Base-by-base conservation (phyloP, 2,797 vertebrate genomes). In the Centropyge bicolor region DNA sequence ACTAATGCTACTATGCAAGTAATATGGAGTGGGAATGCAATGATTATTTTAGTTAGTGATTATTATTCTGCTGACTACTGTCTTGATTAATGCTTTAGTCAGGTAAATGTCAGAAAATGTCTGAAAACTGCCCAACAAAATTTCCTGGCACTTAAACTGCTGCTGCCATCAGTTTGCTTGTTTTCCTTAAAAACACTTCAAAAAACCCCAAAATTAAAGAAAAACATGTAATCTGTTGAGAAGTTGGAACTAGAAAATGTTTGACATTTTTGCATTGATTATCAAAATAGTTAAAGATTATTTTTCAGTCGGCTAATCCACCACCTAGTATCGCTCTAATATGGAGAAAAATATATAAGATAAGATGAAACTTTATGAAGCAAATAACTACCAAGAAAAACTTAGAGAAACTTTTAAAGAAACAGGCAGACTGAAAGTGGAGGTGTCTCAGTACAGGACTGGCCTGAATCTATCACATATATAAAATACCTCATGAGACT, bases 401-500 rank as follows among this genome's bases (percentile, higher is more conserved):
- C 70, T 68, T 74, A 9, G 14, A 52, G 36, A 45, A 78, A 54
- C 57, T 82, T 84, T 57, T 20, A 13, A 48, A 48, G 73, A 52
- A 41, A 46, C 24, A 6, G 31, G 31, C 24, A 27, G n/a, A 27
- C 27, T 64, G 12, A 35, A 54, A 48, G 59, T 46, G 27, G 12
- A 51, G 14, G n/a, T 41, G 27, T 76, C 52, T 70, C 60, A 22
- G 65, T 9, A 40, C 43, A 22, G 61, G 69, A 68, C 79, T 86
- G 82, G 48, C 76, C 85, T 82, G 61, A 78, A 76, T 85, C 78
- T 83, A 80, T 81, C 68, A 74, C 31, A 41, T 19, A 24, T 24
- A 72, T 77, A 41, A 85, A 86, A 77, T 95, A 95, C 95, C 95
- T 95, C 87, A 96, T 91, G 76, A 86, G 77, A 86, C 95, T 96